A percentile compares a stretch with the other conserved stretches of the same genome.
These are phyloP conservation scores for Scaptomyza parva DNA, from an alignment of 2,888 invertebrate species.

Conservation along the genomic window DNA sequence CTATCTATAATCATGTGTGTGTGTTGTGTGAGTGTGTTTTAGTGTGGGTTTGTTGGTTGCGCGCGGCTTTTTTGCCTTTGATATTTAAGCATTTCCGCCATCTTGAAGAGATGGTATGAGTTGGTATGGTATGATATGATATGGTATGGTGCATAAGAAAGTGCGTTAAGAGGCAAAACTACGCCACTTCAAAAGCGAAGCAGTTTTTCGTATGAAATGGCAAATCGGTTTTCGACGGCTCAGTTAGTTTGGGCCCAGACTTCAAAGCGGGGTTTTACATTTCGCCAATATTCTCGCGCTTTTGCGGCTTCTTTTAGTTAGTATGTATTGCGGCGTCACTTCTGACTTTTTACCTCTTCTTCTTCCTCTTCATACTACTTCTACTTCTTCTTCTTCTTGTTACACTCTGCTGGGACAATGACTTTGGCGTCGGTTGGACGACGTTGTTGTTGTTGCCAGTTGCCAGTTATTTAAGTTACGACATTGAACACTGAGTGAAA, in stretches of 20 bases:
- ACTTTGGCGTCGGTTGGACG: slow-evolving; percentile 55
- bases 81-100: slow-evolving; percentile 80
- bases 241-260: slow-evolving; percentile 63
- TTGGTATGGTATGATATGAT: no score
- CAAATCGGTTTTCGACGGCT: slow-evolving; percentile 67
- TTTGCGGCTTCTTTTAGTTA: slow-evolving; percentile 67
- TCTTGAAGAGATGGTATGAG: slow-evolving; percentile 56
- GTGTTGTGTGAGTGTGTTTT: slow-evolving; percentile 29
- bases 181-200: slow-evolving; percentile 74
- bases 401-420: slow-evolving; percentile 43
- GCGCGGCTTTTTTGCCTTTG: slow-evolving; percentile 71
- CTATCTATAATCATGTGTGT: slow-evolving; percentile 37
- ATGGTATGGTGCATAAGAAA: slow-evolving; percentile 55
- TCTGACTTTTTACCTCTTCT: slow-evolving; percentile 11
- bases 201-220: slow-evolving; percentile 69
- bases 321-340: slow-evolving; percentile 18
- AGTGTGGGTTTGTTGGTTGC: slow-evolving; percentile 10
- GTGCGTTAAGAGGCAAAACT: slow-evolving; percentile 77
- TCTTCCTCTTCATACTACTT: neutral
- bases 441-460: slow-evolving; percentile 23
- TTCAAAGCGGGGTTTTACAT: slow-evolving; percentile 78
- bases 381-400: neutral
- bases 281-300: slow-evolving; percentile 79
- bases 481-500: slow-evolving; percentile 82
- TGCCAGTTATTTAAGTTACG: slow-evolving; percentile 58